Evolutionary conservation across 2,113 vertebrate genomes (phyloP).

Genomic region (Eurystomus gularis): DNA sequence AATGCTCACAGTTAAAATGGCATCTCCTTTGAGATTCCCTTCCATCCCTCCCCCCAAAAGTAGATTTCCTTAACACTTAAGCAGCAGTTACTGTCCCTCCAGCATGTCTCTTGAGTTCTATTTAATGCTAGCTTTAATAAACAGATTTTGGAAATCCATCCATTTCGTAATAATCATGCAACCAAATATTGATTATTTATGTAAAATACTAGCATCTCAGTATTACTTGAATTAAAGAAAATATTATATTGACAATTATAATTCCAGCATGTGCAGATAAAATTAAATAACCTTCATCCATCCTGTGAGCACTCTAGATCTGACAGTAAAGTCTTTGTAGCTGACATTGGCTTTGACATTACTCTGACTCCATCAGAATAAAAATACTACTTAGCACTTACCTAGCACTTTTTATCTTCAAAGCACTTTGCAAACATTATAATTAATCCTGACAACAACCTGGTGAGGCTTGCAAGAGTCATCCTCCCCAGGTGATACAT

Average conservation of each 20-base stretch:
- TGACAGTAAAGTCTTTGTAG: constrained; percentile 52
- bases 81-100: background rate
- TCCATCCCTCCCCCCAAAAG: fast-evolving
- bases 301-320: background rate
- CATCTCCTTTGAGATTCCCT: background rate
- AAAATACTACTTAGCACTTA: constrained; percentile 50
- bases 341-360: constrained; percentile 29
- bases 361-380: constrained; percentile 17
- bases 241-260: background rate
- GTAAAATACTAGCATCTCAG: background rate
- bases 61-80: background rate
- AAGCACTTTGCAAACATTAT: constrained; percentile 46
- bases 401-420: constrained; percentile 54
- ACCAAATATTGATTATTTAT: background rate
- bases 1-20: background rate
- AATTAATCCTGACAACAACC: constrained; percentile 56
- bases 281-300: constrained; percentile 25
- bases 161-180: background rate
- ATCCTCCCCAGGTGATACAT: background rate
- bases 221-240: background rate
- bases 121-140: background rate
- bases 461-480: constrained; percentile 6
- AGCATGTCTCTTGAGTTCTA: background rate
- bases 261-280: background rate
- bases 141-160: background rate